phyloP scores from a whole-genome alignment of 1,140 invertebrate species.

The Gonioctena quinquepunctata region DNA sequence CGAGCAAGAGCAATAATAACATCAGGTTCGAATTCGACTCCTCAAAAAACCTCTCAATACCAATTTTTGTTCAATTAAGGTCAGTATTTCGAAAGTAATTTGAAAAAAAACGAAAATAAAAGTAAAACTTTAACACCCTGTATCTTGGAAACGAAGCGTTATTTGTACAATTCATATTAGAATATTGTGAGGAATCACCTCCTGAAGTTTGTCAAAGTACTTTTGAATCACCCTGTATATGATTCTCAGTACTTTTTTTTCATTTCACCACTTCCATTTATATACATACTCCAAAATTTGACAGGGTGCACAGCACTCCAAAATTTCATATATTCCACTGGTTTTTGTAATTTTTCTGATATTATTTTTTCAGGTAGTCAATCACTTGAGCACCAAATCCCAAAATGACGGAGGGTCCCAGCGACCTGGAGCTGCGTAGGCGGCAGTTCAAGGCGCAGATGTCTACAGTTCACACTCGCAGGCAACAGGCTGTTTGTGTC shows the following conservation, averaged over 20 bases:
- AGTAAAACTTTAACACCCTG: too few species aligned
- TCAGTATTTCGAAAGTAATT: too few species aligned
- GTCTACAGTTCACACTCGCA: conserved; percentile 71
- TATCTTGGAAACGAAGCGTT: too few species aligned
- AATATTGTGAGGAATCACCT: too few species aligned
- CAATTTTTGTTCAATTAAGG: too few species aligned
- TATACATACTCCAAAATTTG: background rate
- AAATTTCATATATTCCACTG: background rate
- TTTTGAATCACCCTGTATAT: too few species aligned
- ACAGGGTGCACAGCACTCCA: background rate
- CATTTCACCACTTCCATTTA: background rate
- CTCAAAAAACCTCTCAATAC: too few species aligned
- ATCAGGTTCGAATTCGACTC: too few species aligned
- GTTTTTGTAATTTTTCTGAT: background rate
- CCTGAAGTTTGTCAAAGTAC: too few species aligned
- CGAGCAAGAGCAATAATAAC: too few species aligned
- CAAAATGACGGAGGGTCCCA: conserved; percentile 34
- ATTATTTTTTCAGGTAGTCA: background rate
- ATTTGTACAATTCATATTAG: too few species aligned
- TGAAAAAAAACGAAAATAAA: too few species aligned
- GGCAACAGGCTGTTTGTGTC: conserved; percentile 81
- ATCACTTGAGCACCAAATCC: background rate
- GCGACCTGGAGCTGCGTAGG: conserved; percentile 43
- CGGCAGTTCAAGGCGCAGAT: conserved; percentile 60
- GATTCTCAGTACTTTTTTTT: background rate